Evolutionary conservation across 2,888 invertebrate species (phyloP), one percentile per base, ranked within the genome.

Genomic region (Drosophila emarginata): DNA sequence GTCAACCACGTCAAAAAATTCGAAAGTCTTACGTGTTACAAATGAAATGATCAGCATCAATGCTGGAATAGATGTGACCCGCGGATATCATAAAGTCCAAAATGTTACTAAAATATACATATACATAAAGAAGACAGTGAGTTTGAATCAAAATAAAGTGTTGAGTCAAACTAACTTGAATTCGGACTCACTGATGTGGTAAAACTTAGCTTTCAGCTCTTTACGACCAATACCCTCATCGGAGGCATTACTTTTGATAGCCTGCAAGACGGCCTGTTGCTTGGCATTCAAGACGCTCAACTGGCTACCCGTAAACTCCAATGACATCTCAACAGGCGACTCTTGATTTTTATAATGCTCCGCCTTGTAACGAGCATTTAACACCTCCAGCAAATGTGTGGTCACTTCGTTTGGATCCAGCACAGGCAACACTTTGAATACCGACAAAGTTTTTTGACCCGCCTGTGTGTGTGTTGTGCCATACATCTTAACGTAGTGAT

Each of bases 1-100:
- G n/a, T n/a, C n/a, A n/a, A n/a, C n/a, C n/a, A 4, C 23, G 3
- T 23, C 4, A 23, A 23, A 28, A 5, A 28, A 5, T 28, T 28
- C 5, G 1, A 5, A 4, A 28, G 28, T 28, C 7, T 28, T 28
- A 28, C 5, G 28, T 5, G 28, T 36, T 78, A 93, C 4, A 28
- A 6, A 28, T 93, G 90, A 94, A 97, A 89, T 96, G 96, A 84
- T 96, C 94, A 65, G 95, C 94, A 91, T 97, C 96, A 74, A 95
- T 93, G 0, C 96, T 96, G 0, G 96, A 95, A 89, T 96, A 97
- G 70, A 96, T 94, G 80, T 96, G 96, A 0, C 96, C 96, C 91
- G 96, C 96, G 18, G 93, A 93, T 50, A 94, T 93, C 69, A 96
- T 92, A 80, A 95, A 95, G 11, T 96, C 95, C 71, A 96, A 80